Percentiles rank a stretch among this genome's conserved stretches.
phyloP scores from a whole-genome alignment of 2,888 invertebrate genomes.

The Siphonodentalium dalli region DNA sequence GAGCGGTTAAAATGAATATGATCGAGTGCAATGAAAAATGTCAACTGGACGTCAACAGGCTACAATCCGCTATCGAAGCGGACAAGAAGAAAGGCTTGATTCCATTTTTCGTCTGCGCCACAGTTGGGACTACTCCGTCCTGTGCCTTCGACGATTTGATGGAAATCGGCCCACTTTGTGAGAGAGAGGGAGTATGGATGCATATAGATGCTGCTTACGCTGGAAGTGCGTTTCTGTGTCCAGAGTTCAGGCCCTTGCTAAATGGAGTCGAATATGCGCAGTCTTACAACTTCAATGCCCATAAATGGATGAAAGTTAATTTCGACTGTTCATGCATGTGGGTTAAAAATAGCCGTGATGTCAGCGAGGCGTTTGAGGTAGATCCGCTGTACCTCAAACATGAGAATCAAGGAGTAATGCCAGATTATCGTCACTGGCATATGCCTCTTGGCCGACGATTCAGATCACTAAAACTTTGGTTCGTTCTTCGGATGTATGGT shows the following conservation, averaged over 20 bases:
- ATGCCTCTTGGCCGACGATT: slow-evolving; percentile 87
- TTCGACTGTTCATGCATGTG: slow-evolving; percentile 99
- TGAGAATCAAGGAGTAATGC: slow-evolving; percentile 56
- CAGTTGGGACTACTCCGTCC: slow-evolving; percentile 94
- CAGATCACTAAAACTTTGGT: slow-evolving; percentile 92
- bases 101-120: slow-evolving; percentile 77
- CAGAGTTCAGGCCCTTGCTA: slow-evolving; percentile 90
- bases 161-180: slow-evolving; percentile 72
- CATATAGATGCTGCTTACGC: slow-evolving; percentile 99
- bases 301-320: slow-evolving; percentile 98
- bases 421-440: slow-evolving; percentile 79
- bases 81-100: slow-evolving; percentile 59
- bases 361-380: slow-evolving; percentile 62
- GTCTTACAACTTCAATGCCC: slow-evolving; percentile 97
- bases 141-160: slow-evolving; percentile 94
- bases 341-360: slow-evolving; percentile 55
- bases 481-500: slow-evolving; percentile 84
- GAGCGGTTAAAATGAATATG: slow-evolving; percentile 49
- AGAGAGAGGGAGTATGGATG: slow-evolving; percentile 78
- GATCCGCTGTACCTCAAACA: slow-evolving; percentile 65
- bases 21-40: slow-evolving; percentile 49
- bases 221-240: slow-evolving; percentile 93
- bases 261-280: slow-evolving; percentile 79
- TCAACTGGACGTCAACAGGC: slow-evolving; percentile 42
- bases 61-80: slow-evolving; percentile 47